Percentiles rank a stretch among this genome's conserved stretches.
These are phyloP conservation scores for Pocillopora meandrina DNA, from an alignment of 92 coral and sea anemone species.

Conservation along the genomic window DNA sequence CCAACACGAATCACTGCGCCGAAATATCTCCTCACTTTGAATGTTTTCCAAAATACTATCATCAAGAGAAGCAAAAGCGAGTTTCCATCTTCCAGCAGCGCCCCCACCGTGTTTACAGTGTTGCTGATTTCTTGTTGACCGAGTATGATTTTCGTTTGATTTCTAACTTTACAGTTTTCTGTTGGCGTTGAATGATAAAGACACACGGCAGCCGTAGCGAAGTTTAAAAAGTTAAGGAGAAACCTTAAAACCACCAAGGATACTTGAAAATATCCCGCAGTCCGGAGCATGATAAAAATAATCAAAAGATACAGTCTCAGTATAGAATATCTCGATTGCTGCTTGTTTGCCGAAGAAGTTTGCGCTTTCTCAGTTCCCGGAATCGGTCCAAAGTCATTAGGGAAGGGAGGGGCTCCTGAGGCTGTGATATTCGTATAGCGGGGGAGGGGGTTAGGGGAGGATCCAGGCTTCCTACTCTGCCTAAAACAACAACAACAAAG, in stretches of 20 bases:
- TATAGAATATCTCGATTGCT: no score
- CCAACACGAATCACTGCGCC: slow-evolving; percentile 63
- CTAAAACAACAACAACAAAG: background rate
- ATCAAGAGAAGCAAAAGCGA: slow-evolving; percentile 45
- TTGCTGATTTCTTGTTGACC: slow-evolving; percentile 56
- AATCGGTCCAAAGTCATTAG: no score
- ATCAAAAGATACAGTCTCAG: background rate
- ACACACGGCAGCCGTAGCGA: slow-evolving; percentile 52
- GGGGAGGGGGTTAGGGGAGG: no score
- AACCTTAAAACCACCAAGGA: slow-evolving; percentile 50
- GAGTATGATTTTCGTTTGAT: slow-evolving; percentile 48
- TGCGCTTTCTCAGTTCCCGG: no score
- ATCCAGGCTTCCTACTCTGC: no score
- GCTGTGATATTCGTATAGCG: no score
- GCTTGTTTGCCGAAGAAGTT: no score
- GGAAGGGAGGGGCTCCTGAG: no score
- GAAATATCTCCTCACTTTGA: slow-evolving; percentile 48
- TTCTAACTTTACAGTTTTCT: slow-evolving; percentile 53
- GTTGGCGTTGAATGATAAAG: slow-evolving; percentile 59
- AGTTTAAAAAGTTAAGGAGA: slow-evolving; percentile 51
- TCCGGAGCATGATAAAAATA: slow-evolving; percentile 6
- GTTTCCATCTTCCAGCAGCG: slow-evolving; percentile 58
- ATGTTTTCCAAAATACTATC: slow-evolving; percentile 61
- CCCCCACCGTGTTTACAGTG: slow-evolving; percentile 35
- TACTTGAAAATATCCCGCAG: slow-evolving; percentile 32